Evolutionary conservation across 1,140 invertebrate genomes (phyloP).

Genomic region (Ostrea denselamellosa): DNA sequence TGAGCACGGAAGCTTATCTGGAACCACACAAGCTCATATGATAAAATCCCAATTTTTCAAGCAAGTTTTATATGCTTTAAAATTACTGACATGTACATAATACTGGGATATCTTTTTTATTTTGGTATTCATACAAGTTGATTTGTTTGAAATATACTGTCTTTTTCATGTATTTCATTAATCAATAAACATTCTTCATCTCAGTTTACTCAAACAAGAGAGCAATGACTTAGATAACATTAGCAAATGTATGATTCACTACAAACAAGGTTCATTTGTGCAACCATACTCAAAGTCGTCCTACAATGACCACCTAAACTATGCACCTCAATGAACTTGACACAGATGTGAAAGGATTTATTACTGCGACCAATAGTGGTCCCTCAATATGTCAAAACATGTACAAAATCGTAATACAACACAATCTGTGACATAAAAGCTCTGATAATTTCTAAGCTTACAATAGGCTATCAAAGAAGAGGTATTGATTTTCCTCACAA

Average conservation of each 20-base stretch:
- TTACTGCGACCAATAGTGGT: background rate
- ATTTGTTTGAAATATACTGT: background rate
- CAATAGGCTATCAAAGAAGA: slow-evolving; percentile 14
- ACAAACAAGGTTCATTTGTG: background rate
- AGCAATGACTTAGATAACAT: background rate
- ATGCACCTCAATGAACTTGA: slow-evolving; percentile 12
- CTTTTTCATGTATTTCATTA: background rate
- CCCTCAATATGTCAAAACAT: slow-evolving; percentile 10
- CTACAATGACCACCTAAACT: background rate
- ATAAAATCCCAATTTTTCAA: background rate
- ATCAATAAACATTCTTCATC: slow-evolving; percentile 1
- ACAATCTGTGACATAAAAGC: slow-evolving; percentile 16
- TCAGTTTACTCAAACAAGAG: background rate
- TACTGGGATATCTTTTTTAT: background rate
- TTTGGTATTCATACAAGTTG: background rate
- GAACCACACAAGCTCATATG: slow-evolving; percentile 2
- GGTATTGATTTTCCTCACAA: slow-evolving; percentile 31
- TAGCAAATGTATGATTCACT: background rate
- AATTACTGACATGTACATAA: background rate
- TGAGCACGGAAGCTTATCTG: background rate
- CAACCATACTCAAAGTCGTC: background rate
- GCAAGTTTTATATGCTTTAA: background rate
- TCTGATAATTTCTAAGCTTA: background rate
- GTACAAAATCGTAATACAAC: background rate
- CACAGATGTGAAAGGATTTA: background rate